These are phyloP conservation scores for Masnerella sp. DNA, from an alignment of 2,888 invertebrate genomes.

Conservation along the genomic window DNA sequence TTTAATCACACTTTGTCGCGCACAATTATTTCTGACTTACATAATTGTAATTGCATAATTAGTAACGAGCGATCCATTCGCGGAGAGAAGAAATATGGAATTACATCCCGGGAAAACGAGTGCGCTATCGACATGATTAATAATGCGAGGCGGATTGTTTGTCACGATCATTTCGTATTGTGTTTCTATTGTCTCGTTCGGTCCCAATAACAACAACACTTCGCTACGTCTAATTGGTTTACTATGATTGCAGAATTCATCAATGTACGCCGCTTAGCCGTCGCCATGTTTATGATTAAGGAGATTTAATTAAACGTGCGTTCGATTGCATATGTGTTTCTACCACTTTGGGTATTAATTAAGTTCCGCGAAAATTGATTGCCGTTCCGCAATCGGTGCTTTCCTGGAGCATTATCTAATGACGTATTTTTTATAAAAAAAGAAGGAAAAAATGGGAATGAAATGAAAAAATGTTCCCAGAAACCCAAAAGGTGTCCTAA, in stretches of 20 bases:
- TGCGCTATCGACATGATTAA: slow-evolving; percentile 31
- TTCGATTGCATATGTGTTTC: neutral
- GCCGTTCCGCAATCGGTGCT: slow-evolving; percentile 17
- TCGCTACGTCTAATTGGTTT: slow-evolving; percentile 15
- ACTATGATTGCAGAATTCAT: slow-evolving; percentile 15
- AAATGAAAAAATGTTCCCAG: no score
- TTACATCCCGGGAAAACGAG: slow-evolving; percentile 27
- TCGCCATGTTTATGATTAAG: slow-evolving; percentile 19
- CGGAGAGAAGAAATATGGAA: slow-evolving; percentile 37
- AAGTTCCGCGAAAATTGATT: slow-evolving; percentile 26
- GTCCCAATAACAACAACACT: slow-evolving; percentile 17
- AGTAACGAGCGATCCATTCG: slow-evolving; percentile 30
- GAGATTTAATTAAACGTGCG: slow-evolving; percentile 8
- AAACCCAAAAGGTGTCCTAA: no score
- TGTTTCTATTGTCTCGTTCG: slow-evolving; percentile 29
- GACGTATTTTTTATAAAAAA: no score
- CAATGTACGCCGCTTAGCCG: neutral
- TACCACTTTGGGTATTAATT: slow-evolving; percentile 23
- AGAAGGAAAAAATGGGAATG: no score
- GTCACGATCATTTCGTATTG: slow-evolving; percentile 29
- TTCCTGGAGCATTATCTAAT: slow-evolving; percentile 5
- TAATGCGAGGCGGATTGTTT: slow-evolving; percentile 32
- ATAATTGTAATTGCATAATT: slow-evolving; percentile 34
- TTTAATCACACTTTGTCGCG: slow-evolving; percentile 15
- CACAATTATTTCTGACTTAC: slow-evolving; percentile 22